Conservation (phyloP, 2,113 vertebrate species). For the Ciconia maguari region DNA sequence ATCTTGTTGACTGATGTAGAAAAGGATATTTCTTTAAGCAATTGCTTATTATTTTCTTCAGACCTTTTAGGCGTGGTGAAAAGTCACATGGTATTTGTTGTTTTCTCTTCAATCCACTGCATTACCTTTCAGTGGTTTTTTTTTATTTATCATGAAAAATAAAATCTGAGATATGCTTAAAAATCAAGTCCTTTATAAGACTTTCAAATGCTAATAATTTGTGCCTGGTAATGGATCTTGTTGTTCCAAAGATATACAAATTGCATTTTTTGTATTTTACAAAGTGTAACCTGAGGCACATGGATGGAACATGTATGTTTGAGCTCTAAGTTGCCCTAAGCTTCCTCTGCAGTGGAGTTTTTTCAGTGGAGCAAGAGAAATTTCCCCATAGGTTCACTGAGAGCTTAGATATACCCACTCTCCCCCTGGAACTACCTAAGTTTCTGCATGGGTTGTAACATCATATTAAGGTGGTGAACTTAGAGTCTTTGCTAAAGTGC, state of each 20-base stretch:
- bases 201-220: not conserved
- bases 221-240: not conserved
- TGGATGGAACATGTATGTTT: not conserved
- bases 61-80: not conserved
- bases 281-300: not conserved
- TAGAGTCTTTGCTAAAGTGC: not conserved
- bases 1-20: not conserved
- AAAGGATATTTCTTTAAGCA: not conserved
- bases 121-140: not conserved
- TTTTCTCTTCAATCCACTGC: not conserved
- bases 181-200: not conserved
- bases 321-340: not conserved
- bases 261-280: not conserved
- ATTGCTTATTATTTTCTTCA: not conserved
- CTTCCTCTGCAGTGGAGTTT: not conserved
- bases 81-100: not conserved
- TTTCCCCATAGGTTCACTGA: not conserved
- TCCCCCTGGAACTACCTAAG: not conserved
- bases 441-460: not conserved
- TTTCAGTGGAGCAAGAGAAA: not conserved
- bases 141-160: not conserved
- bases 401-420: not conserved
- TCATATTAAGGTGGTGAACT: not conserved
- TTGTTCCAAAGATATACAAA: not conserved
- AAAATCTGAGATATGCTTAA: not conserved